Percentiles rank a stretch among this genome's conserved stretches.
Evolutionary conservation across 2,113 vertebrate species (phyloP).

Genomic region (Zosterops pallidus): DNA sequence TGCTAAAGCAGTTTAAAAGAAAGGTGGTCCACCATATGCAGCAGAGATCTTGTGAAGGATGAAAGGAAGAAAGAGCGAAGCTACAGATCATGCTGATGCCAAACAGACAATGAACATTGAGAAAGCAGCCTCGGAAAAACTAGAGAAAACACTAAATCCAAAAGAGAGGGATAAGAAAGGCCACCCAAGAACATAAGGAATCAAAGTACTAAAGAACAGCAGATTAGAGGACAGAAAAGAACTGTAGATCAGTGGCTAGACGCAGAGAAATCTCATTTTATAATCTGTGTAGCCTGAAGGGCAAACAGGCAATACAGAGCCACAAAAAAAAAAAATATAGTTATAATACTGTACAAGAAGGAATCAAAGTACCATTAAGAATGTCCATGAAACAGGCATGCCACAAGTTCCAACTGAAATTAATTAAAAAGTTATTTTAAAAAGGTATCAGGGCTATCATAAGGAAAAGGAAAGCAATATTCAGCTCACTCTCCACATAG

Average conservation of each 20-base stretch:
- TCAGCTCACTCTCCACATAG: neutral
- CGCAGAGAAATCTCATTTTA: slow-evolving; percentile 53
- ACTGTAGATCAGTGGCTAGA: slow-evolving; percentile 54
- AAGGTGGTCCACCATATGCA: slow-evolving; percentile 63
- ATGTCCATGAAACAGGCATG: neutral
- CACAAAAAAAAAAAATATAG: neutral
- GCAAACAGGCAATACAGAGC: slow-evolving; percentile 19
- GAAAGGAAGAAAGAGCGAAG: slow-evolving; percentile 58
- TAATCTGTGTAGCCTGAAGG: slow-evolving; percentile 38
- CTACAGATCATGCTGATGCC: slow-evolving; percentile 62
- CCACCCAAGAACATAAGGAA: slow-evolving; percentile 64
- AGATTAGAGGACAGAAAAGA: slow-evolving; percentile 65
- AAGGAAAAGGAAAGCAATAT: neutral
- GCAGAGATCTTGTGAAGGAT: slow-evolving; percentile 66
- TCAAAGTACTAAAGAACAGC: slow-evolving; percentile 68
- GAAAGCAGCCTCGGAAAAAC: slow-evolving; percentile 41
- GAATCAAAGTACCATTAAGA: slow-evolving; percentile 35
- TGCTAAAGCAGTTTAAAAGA: slow-evolving; percentile 64
- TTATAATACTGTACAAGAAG: neutral
- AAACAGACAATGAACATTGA: slow-evolving; percentile 70
- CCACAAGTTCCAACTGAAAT: neutral
- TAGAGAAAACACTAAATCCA: slow-evolving; percentile 58
- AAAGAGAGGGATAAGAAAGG: slow-evolving; percentile 62
- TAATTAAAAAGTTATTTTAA: neutral
- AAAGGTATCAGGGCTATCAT: neutral